phyloP scores from a whole-genome alignment of 2,888 invertebrate species.

The Drosophila birchii region DNA sequence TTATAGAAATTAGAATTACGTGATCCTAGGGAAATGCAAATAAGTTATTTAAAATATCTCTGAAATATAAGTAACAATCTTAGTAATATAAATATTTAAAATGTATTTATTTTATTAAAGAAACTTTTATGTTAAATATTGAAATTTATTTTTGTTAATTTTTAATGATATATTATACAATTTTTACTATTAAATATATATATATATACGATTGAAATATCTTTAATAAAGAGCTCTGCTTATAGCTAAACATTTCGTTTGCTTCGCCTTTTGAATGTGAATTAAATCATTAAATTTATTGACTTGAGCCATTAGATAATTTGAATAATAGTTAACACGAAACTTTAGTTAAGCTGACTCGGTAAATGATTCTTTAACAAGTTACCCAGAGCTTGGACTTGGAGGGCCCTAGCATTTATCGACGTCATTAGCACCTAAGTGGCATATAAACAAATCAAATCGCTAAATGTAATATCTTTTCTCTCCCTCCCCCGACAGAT shows the following conservation, averaged over 20 bases:
- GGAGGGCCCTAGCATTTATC: not conserved
- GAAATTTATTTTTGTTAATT: not conserved
- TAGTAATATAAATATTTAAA: not conserved
- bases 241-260: not conserved
- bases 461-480: not conserved
- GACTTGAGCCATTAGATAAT: not conserved
- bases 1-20: not conserved
- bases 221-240: not conserved
- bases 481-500: constrained; percentile 64
- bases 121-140: not conserved
- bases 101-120: not conserved
- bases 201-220: not conserved
- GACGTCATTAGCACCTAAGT: constrained; percentile 13
- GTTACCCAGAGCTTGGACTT: not conserved
- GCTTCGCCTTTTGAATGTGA: not conserved
- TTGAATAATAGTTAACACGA: not conserved
- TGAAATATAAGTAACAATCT: not conserved
- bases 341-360: not conserved
- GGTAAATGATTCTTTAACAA: constrained; percentile 2
- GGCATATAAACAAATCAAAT: constrained; percentile 13
- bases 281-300: not conserved
- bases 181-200: not conserved
- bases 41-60: not conserved
- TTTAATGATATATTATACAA: not conserved
- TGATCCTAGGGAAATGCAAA: not conserved